These are phyloP conservation scores for Cladopsammia gracilis DNA, from an alignment of 64 coral and sea anemone species.

Conservation along the genomic window DNA sequence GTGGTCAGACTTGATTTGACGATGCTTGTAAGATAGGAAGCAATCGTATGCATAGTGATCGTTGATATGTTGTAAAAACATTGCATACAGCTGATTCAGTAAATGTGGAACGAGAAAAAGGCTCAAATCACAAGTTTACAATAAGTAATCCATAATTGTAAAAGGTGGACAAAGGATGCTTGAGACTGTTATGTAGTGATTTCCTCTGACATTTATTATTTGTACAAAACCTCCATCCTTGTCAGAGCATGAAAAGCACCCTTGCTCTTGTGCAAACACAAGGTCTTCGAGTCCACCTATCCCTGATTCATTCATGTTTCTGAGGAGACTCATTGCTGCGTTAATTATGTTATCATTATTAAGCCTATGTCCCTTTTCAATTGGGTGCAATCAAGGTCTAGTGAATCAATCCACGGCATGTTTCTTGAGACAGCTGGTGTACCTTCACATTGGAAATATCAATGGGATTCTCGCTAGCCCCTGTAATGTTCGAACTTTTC, in stretches of 20 bases:
- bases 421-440: not conserved
- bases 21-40: no score
- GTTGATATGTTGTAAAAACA: no score
- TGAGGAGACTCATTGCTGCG: conserved; percentile 38
- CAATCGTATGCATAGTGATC: no score
- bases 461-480: not conserved
- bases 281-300: conserved; percentile 63
- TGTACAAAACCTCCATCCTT: not conserved
- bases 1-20: no score
- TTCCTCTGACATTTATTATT: conserved; percentile 36
- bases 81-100: no score
- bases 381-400: conserved; percentile 8
- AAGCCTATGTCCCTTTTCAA: conserved; percentile 51
- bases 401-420: not conserved
- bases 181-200: conserved; percentile 72
- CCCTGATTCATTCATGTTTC: not conserved
- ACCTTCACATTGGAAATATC: not conserved
- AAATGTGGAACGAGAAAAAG: no score
- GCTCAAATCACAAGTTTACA: no score
- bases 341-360: conserved; percentile 50
- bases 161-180: not conserved
- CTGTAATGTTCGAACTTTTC: no score
- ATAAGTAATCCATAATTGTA: no score
- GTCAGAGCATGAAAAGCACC: not conserved
- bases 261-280: not conserved